phyloP scores from a whole-genome alignment of 2,888 invertebrate genomes.

The Ochropleura leucogaster region DNA sequence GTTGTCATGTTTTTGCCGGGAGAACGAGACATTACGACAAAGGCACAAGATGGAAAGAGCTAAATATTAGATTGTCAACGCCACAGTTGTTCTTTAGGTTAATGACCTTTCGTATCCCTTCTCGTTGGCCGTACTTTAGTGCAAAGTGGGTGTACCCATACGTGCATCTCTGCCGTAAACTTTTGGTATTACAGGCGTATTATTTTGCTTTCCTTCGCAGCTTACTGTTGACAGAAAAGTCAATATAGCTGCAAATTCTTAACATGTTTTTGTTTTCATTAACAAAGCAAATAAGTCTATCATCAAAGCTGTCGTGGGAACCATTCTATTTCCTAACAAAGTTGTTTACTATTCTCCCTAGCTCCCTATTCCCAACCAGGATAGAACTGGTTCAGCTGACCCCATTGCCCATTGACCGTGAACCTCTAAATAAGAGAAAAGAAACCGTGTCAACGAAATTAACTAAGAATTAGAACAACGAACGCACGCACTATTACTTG shows the following conservation, averaged over 20 bases:
- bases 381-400: constrained; percentile 35
- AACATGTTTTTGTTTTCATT: neutral
- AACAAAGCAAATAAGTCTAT: neutral
- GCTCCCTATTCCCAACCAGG: constrained; percentile 11
- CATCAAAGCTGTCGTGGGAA: constrained; percentile 11
- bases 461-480: constrained; percentile 49
- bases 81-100: too few species aligned
- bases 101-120: too few species aligned
- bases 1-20: too few species aligned
- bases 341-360: constrained; percentile 29
- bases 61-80: too few species aligned
- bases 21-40: too few species aligned
- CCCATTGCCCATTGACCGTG: constrained; percentile 43
- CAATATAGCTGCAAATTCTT: neutral
- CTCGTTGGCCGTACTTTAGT: too few species aligned
- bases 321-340: constrained; percentile 6
- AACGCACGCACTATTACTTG: constrained; percentile 32
- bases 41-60: too few species aligned
- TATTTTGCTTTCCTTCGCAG: neutral
- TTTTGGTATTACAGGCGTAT: neutral
- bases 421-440: constrained; percentile 50
- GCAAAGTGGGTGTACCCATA: neutral
- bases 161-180: neutral
- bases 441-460: constrained; percentile 53
- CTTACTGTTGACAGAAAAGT: neutral